phyloP scores from a whole-genome alignment of 1,140 invertebrate species.

The Leptopilina boulardi region DNA sequence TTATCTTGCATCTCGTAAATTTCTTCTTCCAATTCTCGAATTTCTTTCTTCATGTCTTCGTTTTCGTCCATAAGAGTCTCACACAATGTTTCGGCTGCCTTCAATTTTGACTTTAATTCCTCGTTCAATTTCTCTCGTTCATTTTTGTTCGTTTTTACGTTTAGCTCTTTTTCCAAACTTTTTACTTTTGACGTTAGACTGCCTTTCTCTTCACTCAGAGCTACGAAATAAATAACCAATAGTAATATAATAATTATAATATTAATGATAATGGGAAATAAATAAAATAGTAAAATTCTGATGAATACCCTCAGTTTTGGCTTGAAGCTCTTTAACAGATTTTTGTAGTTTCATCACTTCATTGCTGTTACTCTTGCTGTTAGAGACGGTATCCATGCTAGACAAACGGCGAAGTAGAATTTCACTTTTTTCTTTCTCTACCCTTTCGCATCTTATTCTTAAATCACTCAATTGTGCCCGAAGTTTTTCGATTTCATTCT shows the following conservation, averaged over 20 bases:
- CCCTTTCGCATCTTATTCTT: conserved; percentile 83
- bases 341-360: conserved; percentile 89
- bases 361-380: conserved; percentile 79
- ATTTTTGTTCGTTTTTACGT: conserved; percentile 72
- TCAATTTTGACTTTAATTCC: conserved; percentile 86
- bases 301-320: conserved; percentile 88
- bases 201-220: conserved; percentile 70
- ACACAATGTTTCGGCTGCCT: conserved; percentile 90
- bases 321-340: conserved; percentile 85
- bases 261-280: too few relatives aligned
- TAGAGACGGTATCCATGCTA: conserved; percentile 84
- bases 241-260: too few relatives aligned
- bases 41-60: conserved; percentile 95
- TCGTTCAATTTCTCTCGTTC: conserved; percentile 79
- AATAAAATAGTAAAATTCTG: too few relatives aligned
- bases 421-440: conserved; percentile 92
- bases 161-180: conserved; percentile 74
- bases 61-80: conserved; percentile 98
- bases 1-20: conserved; percentile 99
- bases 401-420: conserved; percentile 85
- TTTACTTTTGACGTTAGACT: conserved; percentile 74
- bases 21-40: conserved; percentile 94
- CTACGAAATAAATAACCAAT: conserved; percentile 55
- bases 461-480: conserved; percentile 80
- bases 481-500: conserved; percentile 83